Conservation (phyloP, 2,797 vertebrate species). For the Pseudopleuronectes americanus region DNA sequence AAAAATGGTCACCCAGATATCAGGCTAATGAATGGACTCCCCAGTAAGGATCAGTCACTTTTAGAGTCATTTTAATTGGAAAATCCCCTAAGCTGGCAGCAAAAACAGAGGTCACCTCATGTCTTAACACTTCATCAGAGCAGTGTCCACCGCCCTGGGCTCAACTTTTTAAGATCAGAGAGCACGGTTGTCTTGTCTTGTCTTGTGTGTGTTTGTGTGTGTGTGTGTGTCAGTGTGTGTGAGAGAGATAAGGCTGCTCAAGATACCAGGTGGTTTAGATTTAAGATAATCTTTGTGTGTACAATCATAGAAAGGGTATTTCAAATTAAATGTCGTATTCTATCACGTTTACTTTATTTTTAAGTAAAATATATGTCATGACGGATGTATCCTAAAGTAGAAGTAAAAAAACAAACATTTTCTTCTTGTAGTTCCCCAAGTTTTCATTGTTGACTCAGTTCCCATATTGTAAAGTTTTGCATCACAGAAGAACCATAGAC, state of each 20-base stretch:
- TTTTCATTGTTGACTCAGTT: too few species aligned
- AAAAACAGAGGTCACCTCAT: conserved; percentile 31
- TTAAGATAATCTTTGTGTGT: too few species aligned
- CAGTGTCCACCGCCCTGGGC: background rate
- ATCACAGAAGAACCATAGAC: conserved; percentile 6
- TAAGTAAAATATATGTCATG: too few species aligned
- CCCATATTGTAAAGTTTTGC: too few species aligned
- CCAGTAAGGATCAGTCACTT: conserved; percentile 16
- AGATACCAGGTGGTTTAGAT: background rate
- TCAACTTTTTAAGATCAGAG: background rate
- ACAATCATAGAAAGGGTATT: too few species aligned
- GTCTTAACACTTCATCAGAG: conserved; percentile 36
- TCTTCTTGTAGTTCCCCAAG: too few species aligned
- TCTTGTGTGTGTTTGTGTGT: too few species aligned
- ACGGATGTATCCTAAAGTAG: too few species aligned
- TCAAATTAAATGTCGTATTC: too few species aligned
- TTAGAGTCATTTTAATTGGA: conserved; percentile 22
- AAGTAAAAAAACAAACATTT: too few species aligned
- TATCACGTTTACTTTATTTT: too few species aligned
- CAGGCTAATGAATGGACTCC: conserved; percentile 28
- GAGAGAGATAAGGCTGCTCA: background rate
- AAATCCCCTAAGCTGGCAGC: conserved; percentile 5
- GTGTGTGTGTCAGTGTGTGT: background rate
- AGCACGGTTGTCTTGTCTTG: background rate
- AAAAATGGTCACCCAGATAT: conserved; percentile 11